Evolutionary conservation across 1,140 invertebrate species (phyloP).

Genomic region (Euura saliciscinereae): DNA sequence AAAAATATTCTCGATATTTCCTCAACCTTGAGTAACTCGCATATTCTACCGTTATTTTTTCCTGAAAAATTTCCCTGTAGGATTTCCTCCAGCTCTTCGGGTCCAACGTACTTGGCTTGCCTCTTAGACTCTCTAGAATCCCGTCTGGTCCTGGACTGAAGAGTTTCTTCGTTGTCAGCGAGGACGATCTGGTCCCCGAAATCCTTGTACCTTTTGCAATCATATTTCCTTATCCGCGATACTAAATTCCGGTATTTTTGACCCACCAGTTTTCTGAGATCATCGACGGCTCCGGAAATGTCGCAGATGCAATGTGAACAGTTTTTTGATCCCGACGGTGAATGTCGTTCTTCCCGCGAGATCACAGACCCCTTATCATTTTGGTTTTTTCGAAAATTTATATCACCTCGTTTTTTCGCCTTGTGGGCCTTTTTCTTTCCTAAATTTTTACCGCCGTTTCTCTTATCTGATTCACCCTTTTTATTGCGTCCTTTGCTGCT

Average conservation of each 20-base stretch:
- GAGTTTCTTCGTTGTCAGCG: conserved; percentile 23
- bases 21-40: neutral
- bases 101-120: conserved; percentile 37
- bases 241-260: conserved; percentile 32
- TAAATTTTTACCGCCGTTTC: conserved; percentile 12
- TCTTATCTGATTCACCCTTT: neutral
- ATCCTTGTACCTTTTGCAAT: conserved; percentile 38
- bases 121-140: conserved; percentile 37
- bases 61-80: conserved; percentile 27
- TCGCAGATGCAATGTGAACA: conserved; percentile 44
- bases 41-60: conserved; percentile 18
- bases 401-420: conserved; percentile 9
- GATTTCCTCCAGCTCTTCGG: conserved; percentile 35
- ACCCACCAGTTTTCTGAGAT: conserved; percentile 34
- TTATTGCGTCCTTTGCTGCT: neutral
- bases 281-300: conserved; percentile 28
- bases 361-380: conserved; percentile 13
- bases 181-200: conserved; percentile 40
- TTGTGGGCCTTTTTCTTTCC: conserved; percentile 28
- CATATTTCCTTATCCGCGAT: conserved; percentile 33
- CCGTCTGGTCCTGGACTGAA: conserved; percentile 29
- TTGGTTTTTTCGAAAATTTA: conserved; percentile 14
- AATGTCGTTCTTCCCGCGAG: conserved; percentile 4
- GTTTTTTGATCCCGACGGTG: conserved; percentile 19
- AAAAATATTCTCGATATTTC: neutral